Conservation (phyloP, 37 sponge, comb jelly and placozoan species). For the Corticium candelabrum region DNA sequence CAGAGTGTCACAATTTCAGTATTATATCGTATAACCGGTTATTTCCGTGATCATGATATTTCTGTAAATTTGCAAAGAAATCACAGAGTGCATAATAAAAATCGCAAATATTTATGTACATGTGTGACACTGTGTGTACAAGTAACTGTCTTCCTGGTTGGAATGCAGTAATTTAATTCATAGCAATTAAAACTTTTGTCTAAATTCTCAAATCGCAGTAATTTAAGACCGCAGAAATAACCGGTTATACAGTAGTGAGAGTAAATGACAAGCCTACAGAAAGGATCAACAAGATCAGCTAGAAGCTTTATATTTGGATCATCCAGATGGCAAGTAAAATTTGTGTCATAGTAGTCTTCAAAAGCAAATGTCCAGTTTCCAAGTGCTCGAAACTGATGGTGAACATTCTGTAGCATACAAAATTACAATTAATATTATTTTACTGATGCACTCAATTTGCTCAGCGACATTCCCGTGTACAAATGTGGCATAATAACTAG, state of each 20-base stretch:
- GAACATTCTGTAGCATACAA: slow-evolving; percentile 34
- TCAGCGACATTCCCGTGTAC: neutral
- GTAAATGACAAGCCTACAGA: too few species aligned
- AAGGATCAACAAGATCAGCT: slow-evolving; percentile 62
- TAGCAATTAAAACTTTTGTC: too few species aligned
- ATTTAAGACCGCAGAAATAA: too few species aligned
- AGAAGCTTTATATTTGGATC: slow-evolving; percentile 22
- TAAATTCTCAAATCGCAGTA: too few species aligned
- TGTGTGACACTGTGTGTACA: too few species aligned
- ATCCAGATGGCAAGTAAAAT: slow-evolving; percentile 58
- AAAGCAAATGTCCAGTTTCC: slow-evolving; percentile 94
- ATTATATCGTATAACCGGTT: neutral
- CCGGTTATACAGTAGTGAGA: too few species aligned
- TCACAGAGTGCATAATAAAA: too few species aligned
- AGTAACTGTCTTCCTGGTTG: too few species aligned
- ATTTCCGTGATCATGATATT: neutral
- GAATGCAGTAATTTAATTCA: too few species aligned
- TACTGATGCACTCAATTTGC: neutral
- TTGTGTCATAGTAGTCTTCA: slow-evolving; percentile 59
- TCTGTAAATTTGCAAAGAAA: neutral
- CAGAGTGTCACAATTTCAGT: neutral
- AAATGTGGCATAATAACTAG: too few species aligned
- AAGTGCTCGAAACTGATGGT: slow-evolving; percentile 59
- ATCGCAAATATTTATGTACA: neutral
- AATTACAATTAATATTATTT: neutral